A percentile compares a stretch with the other conserved stretches of the same genome.
These are phyloP conservation scores for Sminthurinus signatus DNA, from an alignment of 1,140 invertebrate species.

Conservation along the genomic window DNA sequence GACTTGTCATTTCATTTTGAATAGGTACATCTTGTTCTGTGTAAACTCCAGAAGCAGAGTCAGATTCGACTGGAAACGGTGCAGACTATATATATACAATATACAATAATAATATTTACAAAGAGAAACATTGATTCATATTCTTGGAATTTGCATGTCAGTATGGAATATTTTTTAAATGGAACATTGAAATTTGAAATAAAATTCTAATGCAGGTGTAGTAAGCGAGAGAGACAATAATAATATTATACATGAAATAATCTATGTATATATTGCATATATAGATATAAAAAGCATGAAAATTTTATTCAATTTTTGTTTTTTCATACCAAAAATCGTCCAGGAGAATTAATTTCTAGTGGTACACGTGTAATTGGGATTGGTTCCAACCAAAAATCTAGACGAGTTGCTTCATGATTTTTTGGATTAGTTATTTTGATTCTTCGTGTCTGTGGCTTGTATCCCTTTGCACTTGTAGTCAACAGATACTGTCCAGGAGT, in stretches of 20 bases:
- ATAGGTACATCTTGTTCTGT: no score
- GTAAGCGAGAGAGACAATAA: no score
- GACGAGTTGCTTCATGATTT: constrained; percentile 41
- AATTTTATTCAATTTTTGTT: neutral
- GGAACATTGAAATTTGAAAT: no score
- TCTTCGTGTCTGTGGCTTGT: constrained; percentile 50
- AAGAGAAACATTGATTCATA: no score
- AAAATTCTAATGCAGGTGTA: no score
- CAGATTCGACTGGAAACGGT: no score
- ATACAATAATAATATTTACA: no score
- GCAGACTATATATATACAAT: no score
- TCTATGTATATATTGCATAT: neutral
- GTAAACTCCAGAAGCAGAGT: no score
- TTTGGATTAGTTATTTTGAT: constrained; percentile 44
- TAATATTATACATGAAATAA: neutral
- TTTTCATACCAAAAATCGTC: neutral
- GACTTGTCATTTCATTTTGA: neutral
- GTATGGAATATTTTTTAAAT: no score
- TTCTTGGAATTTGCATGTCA: no score
- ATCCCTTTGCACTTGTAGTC: constrained; percentile 55
- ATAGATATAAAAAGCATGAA: no score
- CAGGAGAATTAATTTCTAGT: neutral
- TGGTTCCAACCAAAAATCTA: constrained; percentile 44
- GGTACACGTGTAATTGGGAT: constrained; percentile 1
- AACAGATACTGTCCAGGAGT: constrained; percentile 65